phyloP scores from a whole-genome alignment of 2,797 vertebrate species.

The Clarias platycephalus region DNA sequence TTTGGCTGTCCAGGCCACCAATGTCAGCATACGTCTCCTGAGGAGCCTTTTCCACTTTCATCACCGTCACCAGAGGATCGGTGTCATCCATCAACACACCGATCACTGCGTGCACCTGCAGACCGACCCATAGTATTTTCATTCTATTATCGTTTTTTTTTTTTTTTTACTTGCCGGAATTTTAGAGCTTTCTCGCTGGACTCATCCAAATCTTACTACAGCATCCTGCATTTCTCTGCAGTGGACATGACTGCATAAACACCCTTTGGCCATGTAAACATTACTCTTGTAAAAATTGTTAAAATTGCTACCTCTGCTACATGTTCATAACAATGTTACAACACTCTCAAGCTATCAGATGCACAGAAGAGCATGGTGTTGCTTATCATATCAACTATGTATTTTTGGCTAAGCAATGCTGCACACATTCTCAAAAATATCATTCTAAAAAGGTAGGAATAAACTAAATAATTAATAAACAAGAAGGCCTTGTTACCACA shows the following conservation, averaged over 20 bases:
- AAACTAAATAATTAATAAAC: not conserved
- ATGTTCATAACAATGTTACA: not conserved
- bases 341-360: not conserved
- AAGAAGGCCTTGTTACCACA: not conserved
- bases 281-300: not conserved
- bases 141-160: not conserved
- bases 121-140: not conserved
- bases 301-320: not conserved
- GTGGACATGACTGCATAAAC: not conserved
- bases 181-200: not conserved
- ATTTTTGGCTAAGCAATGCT: not conserved
- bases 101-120: constrained; percentile 93
- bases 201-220: not conserved
- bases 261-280: no score
- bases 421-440: not conserved
- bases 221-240: not conserved
- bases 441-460: not conserved
- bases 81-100: constrained; percentile 98
- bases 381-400: not conserved
- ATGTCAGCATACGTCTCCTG: constrained; percentile 98
- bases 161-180: not conserved
- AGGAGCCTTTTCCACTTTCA: constrained; percentile 98
- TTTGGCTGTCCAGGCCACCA: constrained; percentile 94
- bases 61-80: constrained; percentile 94
- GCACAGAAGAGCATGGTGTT: not conserved